Percentiles rank a stretch among this genome's conserved stretches.
Conservation (phyloP, 2,113 vertebrate species). For the Mus spicilegus region DNA sequence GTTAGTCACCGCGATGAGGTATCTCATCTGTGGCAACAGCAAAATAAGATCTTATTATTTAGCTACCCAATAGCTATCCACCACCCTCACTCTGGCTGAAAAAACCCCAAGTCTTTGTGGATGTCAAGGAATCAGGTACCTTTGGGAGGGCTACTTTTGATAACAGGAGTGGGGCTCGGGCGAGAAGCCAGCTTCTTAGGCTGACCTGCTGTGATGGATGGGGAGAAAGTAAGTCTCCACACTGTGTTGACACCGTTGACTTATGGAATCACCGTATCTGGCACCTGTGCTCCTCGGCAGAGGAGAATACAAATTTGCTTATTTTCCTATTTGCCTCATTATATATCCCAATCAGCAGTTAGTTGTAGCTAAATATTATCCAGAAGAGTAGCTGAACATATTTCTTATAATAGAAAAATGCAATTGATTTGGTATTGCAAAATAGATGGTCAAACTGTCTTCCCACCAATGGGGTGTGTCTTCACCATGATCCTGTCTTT, state of each 20-base stretch:
- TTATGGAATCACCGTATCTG: background rate
- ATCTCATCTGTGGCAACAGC: background rate
- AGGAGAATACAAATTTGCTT: conserved; percentile 18
- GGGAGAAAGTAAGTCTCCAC: background rate
- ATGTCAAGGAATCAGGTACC: background rate
- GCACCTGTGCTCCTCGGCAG: background rate
- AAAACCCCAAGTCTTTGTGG: background rate
- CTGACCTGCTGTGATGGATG: background rate
- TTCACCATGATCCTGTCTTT: background rate
- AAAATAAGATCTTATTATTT: background rate
- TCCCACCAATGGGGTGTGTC: background rate
- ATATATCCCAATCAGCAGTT: background rate
- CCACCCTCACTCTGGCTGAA: background rate
- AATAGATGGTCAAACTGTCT: background rate
- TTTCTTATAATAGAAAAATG: background rate
- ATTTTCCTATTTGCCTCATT: conserved; percentile 21
- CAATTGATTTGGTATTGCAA: background rate
- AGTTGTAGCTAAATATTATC: background rate
- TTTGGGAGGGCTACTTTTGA: conserved; percentile 16
- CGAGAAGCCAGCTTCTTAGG: background rate
- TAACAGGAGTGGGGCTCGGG: background rate
- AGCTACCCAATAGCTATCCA: too few relatives aligned
- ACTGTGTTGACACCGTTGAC: background rate
- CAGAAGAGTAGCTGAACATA: background rate
- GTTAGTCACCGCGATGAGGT: background rate